phyloP scores from a whole-genome alignment of 1,140 invertebrate genomes.

The Sitophilus oryzae region DNA sequence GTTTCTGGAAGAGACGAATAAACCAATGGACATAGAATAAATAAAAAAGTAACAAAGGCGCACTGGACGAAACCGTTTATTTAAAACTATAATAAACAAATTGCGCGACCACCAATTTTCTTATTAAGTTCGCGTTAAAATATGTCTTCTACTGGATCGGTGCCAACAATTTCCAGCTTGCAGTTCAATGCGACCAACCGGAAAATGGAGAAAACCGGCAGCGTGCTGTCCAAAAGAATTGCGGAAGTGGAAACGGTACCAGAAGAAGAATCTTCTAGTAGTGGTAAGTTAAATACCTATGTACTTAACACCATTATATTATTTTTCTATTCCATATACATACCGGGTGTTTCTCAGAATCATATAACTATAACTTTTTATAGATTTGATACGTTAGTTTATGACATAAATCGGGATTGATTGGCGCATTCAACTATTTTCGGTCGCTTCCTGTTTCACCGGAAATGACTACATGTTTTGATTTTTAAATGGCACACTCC shows the following conservation, averaged over 20 bases:
- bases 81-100: slow-evolving; percentile 18
- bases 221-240: slow-evolving; percentile 1
- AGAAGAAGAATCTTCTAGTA: slow-evolving; percentile 14
- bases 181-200: slow-evolving; percentile 23
- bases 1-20: too few species aligned
- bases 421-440: too few species aligned
- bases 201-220: slow-evolving; percentile 7
- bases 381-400: neutral
- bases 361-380: neutral
- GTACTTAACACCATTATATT: neutral
- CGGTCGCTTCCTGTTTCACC: too few species aligned
- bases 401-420: too few species aligned
- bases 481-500: too few species aligned
- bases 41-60: too few species aligned
- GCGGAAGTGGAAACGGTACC: slow-evolving; percentile 18
- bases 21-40: too few species aligned
- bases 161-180: slow-evolving; percentile 8
- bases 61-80: neutral
- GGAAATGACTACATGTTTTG: too few species aligned
- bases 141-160: slow-evolving; percentile 17
- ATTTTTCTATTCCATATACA: neutral
- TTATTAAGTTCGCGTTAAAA: slow-evolving; percentile 13
- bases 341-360: too few species aligned
- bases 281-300: neutral
- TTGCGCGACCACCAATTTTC: slow-evolving; percentile 20